phyloP scores from a whole-genome alignment of 2,113 vertebrate genomes.

The Chaetops frenatus region DNA sequence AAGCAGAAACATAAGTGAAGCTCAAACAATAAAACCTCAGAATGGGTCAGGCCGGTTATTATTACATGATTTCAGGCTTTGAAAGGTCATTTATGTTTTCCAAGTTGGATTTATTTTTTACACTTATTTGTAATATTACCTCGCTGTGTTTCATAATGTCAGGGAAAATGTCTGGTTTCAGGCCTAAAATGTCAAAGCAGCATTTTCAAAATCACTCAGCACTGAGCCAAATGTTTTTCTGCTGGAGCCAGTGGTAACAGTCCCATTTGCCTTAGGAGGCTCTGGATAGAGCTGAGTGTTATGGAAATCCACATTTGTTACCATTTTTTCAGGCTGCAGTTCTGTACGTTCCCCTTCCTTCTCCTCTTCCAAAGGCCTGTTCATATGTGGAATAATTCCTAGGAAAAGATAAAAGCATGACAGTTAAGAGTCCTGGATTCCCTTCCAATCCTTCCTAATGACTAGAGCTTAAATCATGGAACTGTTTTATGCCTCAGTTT shows the following conservation, averaged over 20 bases:
- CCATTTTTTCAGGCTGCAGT: not conserved
- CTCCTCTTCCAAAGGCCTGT: not conserved
- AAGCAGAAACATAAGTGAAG: not conserved
- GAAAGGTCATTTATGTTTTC: constrained; percentile 65
- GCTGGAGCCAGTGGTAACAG: not conserved
- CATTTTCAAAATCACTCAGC: constrained; percentile 42
- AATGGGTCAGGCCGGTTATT: constrained; percentile 39
- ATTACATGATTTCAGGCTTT: constrained; percentile 53
- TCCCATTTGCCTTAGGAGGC: not conserved
- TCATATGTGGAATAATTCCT: not conserved
- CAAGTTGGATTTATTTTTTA: constrained; percentile 60
- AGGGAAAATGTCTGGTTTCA: constrained; percentile 59
- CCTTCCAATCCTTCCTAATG: not conserved
- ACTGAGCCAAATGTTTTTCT: not conserved
- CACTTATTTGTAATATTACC: constrained; percentile 56
- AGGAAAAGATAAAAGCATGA: not conserved
- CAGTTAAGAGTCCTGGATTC: not conserved
- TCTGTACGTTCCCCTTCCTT: not conserved
- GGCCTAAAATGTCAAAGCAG: constrained; percentile 60
- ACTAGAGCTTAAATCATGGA: not conserved
- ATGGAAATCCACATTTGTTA: not conserved
- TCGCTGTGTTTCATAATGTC: constrained; percentile 56
- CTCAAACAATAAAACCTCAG: constrained; percentile 39
- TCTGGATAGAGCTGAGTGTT: not conserved
- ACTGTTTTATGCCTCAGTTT: not conserved